These are phyloP conservation scores for Hylaea fasciaria DNA, from an alignment of 2,888 invertebrate genomes.

Conservation along the genomic window DNA sequence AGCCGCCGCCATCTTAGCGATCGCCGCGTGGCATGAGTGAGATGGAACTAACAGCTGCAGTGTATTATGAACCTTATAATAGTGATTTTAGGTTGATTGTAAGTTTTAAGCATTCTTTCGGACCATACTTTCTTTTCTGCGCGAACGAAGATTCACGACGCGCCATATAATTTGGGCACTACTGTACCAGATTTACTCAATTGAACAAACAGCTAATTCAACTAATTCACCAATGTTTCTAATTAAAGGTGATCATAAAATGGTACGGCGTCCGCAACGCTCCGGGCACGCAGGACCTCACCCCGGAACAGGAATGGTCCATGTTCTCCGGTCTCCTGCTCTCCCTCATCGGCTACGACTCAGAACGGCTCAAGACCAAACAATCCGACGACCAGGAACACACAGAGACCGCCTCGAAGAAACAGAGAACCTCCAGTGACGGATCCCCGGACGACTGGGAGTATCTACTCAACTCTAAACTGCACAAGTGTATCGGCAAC, in stretches of 20 bases:
- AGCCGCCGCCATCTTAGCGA: too few relatives aligned
- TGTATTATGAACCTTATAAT: too few relatives aligned
- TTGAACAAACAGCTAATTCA: too few relatives aligned
- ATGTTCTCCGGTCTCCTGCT: slow-evolving; percentile 87
- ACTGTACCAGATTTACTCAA: too few relatives aligned
- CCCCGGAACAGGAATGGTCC: slow-evolving; percentile 91
- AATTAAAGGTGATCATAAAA: slow-evolving; percentile 87
- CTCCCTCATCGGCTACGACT: slow-evolving; percentile 90
- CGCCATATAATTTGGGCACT: too few relatives aligned
- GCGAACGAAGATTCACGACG: too few relatives aligned
- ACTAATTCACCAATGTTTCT: too few relatives aligned
- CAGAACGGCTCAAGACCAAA: slow-evolving; percentile 81
- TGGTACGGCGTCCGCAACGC: slow-evolving; percentile 96
- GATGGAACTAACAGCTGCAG: too few relatives aligned
- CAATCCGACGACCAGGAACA: slow-evolving; percentile 67
- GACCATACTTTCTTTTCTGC: too few relatives aligned
- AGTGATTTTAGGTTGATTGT: too few relatives aligned
- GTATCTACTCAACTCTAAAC: slow-evolving; percentile 85
- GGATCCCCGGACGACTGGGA: slow-evolving; percentile 94
- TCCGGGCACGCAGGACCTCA: slow-evolving; percentile 92
- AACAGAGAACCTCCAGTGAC: slow-evolving; percentile 90
- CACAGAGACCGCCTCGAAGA: slow-evolving; percentile 85
- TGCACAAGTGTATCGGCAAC: slow-evolving; percentile 80
- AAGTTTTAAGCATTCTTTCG: too few relatives aligned
- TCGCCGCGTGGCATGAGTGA: too few relatives aligned